Conservation (phyloP, 2,888 invertebrate species). For the Leptopilina myrica region DNA sequence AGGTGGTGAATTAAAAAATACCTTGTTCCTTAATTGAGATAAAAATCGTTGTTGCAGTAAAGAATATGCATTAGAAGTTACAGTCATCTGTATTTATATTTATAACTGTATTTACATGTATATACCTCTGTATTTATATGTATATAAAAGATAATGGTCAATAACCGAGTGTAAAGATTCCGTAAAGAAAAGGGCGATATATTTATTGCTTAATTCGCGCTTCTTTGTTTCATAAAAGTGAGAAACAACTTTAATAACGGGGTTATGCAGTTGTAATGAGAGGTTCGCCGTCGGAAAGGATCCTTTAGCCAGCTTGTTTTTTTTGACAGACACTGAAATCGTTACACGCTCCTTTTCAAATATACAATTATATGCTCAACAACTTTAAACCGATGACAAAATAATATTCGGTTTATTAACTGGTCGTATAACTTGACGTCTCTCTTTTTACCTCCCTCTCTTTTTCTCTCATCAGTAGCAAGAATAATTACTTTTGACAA, state of each 20-base stretch:
- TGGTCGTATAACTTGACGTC: not conserved
- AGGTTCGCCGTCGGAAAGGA: slow-evolving; percentile 63
- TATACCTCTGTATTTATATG: too few relatives aligned
- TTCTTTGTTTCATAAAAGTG: slow-evolving; percentile 75
- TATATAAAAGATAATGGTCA: slow-evolving; percentile 42
- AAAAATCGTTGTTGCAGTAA: slow-evolving; percentile 11
- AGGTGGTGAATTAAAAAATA: not conserved
- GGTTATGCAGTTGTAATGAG: slow-evolving; percentile 68
- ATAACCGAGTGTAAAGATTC: slow-evolving; percentile 47
- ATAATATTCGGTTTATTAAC: slow-evolving; percentile 31
- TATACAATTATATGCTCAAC: slow-evolving; percentile 29
- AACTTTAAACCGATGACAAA: slow-evolving; percentile 30
- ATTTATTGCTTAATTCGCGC: slow-evolving; percentile 74
- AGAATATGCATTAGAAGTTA: slow-evolving; percentile 42
- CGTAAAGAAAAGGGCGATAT: slow-evolving; percentile 57
- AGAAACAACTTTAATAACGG: slow-evolving; percentile 74
- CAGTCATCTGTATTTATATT: too few relatives aligned
- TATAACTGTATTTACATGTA: too few relatives aligned
- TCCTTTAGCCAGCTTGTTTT: slow-evolving; percentile 54
- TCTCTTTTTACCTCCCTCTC: not conserved
- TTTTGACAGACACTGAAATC: slow-evolving; percentile 56
- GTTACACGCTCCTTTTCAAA: slow-evolving; percentile 51
- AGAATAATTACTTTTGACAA: slow-evolving; percentile 1
- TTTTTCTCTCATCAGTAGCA: slow-evolving; percentile 17
- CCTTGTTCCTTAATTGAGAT: not conserved